These are phyloP conservation scores for Pelobates fuscus DNA, from an alignment of 2,113 vertebrate genomes.

Conservation along the genomic window DNA sequence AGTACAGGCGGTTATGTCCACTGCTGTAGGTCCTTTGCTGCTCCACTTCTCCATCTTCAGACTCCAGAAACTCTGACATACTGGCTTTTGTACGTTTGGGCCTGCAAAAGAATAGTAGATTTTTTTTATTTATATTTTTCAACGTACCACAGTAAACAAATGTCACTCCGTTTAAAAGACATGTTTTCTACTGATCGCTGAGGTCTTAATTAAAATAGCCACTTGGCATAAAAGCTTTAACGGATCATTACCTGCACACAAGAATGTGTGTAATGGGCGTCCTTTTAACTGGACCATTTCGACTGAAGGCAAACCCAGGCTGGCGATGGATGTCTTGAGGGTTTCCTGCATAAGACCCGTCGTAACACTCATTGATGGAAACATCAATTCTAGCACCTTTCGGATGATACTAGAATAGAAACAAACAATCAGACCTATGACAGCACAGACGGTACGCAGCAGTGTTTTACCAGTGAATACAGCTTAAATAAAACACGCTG, in stretches of 20 bases:
- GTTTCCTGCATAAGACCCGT: constrained; percentile 96
- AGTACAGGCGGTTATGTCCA: constrained; percentile 96
- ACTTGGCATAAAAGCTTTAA: too few species aligned
- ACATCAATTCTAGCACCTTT: constrained; percentile 98
- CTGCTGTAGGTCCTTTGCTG: constrained; percentile 96
- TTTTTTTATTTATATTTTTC: too few species aligned
- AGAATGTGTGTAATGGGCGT: constrained; percentile 95
- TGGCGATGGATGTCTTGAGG: constrained; percentile 98
- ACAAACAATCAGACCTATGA: background rate
- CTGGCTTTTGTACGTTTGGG: constrained; percentile 96
- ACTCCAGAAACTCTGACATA: constrained; percentile 95
- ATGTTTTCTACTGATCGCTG: too few species aligned
- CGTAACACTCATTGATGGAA: constrained; percentile 98
- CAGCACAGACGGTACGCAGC: background rate
- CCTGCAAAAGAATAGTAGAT: too few species aligned
- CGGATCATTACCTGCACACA: constrained; percentile 90
- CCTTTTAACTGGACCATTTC: constrained; percentile 95
- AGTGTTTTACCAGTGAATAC: too few species aligned
- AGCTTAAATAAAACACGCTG: background rate
- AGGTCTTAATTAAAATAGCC: too few species aligned
- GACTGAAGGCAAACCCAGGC: constrained; percentile 96
- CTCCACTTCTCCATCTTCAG: constrained; percentile 94
- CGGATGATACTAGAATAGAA: constrained; percentile 86
- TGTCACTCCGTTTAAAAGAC: too few species aligned
- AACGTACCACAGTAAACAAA: too few species aligned